Percentiles rank a stretch among this genome's conserved stretches.
phyloP scores from a whole-genome alignment of 1,140 invertebrate species.

The Drosophila ogumai region DNA sequence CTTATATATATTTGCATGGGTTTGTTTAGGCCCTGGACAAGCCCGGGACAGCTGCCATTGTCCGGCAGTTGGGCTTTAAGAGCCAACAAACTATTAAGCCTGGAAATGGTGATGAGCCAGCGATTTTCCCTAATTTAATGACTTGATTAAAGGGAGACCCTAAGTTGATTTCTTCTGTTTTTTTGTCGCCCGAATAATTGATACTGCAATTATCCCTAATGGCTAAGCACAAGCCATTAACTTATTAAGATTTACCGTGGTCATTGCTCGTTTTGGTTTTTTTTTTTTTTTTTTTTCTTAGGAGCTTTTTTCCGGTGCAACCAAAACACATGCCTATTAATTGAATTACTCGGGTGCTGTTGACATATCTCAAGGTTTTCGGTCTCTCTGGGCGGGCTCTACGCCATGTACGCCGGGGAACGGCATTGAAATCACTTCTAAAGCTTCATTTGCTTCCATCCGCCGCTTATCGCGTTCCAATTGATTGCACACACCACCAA shows the following conservation, averaged over 20 bases:
- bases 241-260: slow-evolving; percentile 17
- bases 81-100: slow-evolving; percentile 26
- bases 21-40: slow-evolving; percentile 24
- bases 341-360: slow-evolving; percentile 46
- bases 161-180: slow-evolving; percentile 1
- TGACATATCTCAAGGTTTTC: slow-evolving; percentile 36
- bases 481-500: slow-evolving; percentile 44
- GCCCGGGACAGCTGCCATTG: slow-evolving; percentile 1
- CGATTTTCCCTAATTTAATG: slow-evolving; percentile 28
- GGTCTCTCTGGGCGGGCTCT: background rate
- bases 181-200: slow-evolving; percentile 11
- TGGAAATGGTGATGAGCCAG: slow-evolving; percentile 17
- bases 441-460: slow-evolving; percentile 40
- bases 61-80: slow-evolving; percentile 3
- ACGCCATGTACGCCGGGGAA: slow-evolving; percentile 1
- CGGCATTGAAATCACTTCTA: slow-evolving; percentile 46
- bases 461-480: slow-evolving; percentile 55
- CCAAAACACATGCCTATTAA: slow-evolving; percentile 32
- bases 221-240: slow-evolving; percentile 18
- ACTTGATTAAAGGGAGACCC: slow-evolving; percentile 36
- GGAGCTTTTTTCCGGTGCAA: slow-evolving; percentile 14
- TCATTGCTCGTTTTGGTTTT: background rate
- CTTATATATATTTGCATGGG: slow-evolving; percentile 44
- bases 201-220: slow-evolving; percentile 39
- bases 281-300: background rate